Evolutionary conservation across 1,140 invertebrate genomes (phyloP).

Genomic region (Drosophila trapezifrons): DNA sequence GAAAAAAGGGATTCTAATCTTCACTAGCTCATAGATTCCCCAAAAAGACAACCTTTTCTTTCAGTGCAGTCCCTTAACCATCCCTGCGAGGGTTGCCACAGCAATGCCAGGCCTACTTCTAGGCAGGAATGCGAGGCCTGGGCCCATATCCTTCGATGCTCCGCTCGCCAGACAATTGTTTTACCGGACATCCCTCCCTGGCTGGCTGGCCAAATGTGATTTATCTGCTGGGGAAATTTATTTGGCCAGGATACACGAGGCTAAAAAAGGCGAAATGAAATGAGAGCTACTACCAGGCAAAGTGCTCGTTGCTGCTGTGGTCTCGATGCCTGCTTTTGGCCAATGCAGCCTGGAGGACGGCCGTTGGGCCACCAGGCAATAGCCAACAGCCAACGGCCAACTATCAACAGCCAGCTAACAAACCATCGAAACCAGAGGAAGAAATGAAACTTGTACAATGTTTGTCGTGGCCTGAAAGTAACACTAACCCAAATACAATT

Average conservation of each 20-base stretch:
- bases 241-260: constrained; percentile 44
- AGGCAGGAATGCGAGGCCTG: background rate
- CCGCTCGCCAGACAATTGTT: constrained; percentile 41
- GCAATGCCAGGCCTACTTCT: constrained; percentile 12
- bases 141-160: background rate
- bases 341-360: constrained; percentile 11
- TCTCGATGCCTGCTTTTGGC: no score
- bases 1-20: no score
- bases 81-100: constrained; percentile 36
- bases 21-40: no score
- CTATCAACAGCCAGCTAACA: constrained; percentile 18
- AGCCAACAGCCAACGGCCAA: no score
- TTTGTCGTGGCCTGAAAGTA: constrained; percentile 44
- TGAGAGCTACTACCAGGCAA: constrained; percentile 33
- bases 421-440: constrained; percentile 6
- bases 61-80: background rate
- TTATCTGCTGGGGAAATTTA: constrained; percentile 61
- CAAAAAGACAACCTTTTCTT: background rate
- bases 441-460: constrained; percentile 37
- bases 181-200: constrained; percentile 22
- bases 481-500: constrained; percentile 49
- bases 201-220: constrained; percentile 47
- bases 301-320: constrained; percentile 26
- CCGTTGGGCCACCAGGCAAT: no score
- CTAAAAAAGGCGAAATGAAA: constrained; percentile 55